Conservation (phyloP, 2,797 vertebrate genomes). For the Sylvia borin region DNA sequence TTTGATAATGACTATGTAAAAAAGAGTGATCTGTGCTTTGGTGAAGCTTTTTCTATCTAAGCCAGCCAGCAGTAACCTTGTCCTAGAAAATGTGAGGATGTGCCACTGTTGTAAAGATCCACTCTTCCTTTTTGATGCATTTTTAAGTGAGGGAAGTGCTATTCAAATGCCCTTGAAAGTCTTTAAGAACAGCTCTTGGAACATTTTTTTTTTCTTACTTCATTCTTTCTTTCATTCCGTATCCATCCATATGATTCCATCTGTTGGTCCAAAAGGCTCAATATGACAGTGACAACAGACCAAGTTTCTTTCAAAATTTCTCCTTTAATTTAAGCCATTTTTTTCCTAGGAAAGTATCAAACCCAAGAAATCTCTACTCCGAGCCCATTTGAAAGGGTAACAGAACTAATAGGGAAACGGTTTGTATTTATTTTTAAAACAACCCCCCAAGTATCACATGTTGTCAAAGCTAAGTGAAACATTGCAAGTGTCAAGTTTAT, state of each 20-base stretch:
- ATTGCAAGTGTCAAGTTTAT: constrained; percentile 8
- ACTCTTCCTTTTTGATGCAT: not conserved
- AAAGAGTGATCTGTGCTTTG: not conserved
- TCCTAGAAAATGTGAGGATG: not conserved
- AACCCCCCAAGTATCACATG: not conserved
- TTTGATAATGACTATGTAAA: not conserved
- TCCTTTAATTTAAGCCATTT: not conserved
- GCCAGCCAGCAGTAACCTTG: not conserved
- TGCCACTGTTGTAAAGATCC: not conserved
- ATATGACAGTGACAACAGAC: not conserved
- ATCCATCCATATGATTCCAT: not conserved
- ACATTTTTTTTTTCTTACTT: not conserved
- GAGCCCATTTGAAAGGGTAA: not conserved
- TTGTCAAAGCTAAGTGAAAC: constrained; percentile 25
- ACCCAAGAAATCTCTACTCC: not conserved
- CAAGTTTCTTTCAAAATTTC: not conserved
- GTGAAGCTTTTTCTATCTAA: not conserved
- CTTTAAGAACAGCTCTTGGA: not conserved
- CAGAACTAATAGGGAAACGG: not conserved
- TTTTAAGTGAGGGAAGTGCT: constrained; percentile 12
- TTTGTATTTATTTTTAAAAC: constrained; percentile 24
- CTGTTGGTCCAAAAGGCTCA: constrained; percentile 5
- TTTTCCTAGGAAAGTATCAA: not conserved
- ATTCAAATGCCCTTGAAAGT: constrained; percentile 16
- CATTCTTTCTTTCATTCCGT: not conserved